phyloP scores from a whole-genome alignment of 2,888 invertebrate genomes.

The Harpalus rubripes region DNA sequence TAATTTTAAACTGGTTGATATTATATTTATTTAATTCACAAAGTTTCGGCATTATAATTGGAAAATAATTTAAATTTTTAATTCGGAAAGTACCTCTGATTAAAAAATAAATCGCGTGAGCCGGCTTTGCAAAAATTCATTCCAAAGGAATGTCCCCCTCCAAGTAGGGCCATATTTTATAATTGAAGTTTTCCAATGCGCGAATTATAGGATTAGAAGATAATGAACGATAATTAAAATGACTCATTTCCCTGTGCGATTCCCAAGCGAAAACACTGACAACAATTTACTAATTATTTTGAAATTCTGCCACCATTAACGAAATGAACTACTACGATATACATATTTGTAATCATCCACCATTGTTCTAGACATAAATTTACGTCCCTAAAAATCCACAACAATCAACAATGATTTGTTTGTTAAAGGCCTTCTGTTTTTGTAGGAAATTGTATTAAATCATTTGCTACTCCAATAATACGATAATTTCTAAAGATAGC shows the following conservation, averaged over 20 bases:
- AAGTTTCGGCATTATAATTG: neutral
- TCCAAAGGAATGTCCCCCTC: neutral
- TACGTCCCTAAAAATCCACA: neutral
- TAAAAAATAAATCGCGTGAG: constrained; percentile 35
- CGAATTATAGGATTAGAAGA: constrained; percentile 48
- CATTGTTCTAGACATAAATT: constrained; percentile 2
- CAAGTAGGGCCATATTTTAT: constrained; percentile 11
- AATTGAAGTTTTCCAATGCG: constrained; percentile 47
- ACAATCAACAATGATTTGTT: neutral
- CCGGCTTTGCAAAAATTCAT: constrained; percentile 13
- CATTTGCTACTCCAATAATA: neutral
- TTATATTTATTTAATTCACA: neutral
- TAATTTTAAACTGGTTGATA: neutral
- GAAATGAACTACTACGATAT: constrained; percentile 18
- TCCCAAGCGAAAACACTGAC: constrained; percentile 11
- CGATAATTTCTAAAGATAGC: neutral
- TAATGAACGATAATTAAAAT: constrained; percentile 52
- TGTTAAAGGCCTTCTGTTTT: neutral
- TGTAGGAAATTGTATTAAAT: neutral
- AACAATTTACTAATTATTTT: constrained; percentile 51
- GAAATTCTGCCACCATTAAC: constrained; percentile 39
- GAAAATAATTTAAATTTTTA: constrained; percentile 24
- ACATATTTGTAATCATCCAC: constrained; percentile 1
- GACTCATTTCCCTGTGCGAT: constrained; percentile 21
- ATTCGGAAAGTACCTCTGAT: constrained; percentile 11